phyloP scores from a whole-genome alignment of 2,888 invertebrate species.

The Monochamus alternatus region DNA sequence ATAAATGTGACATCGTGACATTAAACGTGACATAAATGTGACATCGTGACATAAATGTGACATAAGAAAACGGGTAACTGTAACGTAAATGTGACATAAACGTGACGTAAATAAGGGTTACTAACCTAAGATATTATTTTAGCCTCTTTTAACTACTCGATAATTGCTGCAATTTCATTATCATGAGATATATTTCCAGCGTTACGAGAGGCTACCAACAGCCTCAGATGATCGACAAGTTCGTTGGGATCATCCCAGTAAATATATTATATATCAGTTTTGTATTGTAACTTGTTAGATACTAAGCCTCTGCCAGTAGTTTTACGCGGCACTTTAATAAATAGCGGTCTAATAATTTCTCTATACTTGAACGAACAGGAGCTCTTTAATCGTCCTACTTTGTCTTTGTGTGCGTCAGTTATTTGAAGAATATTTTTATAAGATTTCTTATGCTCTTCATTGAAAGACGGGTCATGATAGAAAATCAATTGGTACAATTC shows the following conservation, averaged over 20 bases:
- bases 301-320: neutral
- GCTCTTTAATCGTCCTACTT: neutral
- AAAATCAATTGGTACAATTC: neutral
- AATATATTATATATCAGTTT: conserved; percentile 43
- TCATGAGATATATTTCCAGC: neutral
- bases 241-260: conserved; percentile 53
- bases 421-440: neutral
- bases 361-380: neutral
- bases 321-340: neutral
- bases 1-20: too few species aligned
- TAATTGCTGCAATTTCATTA: conserved; percentile 4
- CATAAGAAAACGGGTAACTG: too few species aligned
- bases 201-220: conserved; percentile 44
- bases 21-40: too few species aligned
- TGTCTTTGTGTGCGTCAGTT: neutral
- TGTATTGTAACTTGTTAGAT: conserved; percentile 1
- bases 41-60: too few species aligned
- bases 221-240: conserved; percentile 58
- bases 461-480: neutral
- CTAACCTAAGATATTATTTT: neutral
- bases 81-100: too few species aligned
- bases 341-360: neutral
- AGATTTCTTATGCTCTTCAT: neutral
- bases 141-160: neutral
- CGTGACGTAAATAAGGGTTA: too few species aligned